phyloP scores from a whole-genome alignment of 2,888 invertebrate genomes.

The Psylliodes chrysocephalus region DNA sequence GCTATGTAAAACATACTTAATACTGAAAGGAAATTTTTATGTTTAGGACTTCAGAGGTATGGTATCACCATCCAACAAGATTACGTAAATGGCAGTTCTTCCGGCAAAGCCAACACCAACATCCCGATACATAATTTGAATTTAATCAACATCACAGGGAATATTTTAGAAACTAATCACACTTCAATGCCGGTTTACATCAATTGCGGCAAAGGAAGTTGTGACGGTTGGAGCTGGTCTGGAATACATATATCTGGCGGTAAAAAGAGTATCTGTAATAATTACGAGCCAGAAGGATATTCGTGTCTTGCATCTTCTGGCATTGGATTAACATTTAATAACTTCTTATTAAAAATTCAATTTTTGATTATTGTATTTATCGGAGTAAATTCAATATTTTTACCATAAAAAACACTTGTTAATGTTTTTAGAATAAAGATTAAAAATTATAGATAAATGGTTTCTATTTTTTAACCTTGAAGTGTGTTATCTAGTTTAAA shows the following conservation, averaged over 20 bases:
- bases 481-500: background rate
- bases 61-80: slow-evolving; percentile 47
- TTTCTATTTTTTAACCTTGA: too few relatives aligned
- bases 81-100: slow-evolving; percentile 39
- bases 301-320: slow-evolving; percentile 20
- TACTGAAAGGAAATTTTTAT: background rate
- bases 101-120: slow-evolving; percentile 39
- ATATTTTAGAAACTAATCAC: slow-evolving; percentile 9
- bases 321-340: too few relatives aligned
- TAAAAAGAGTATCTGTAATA: slow-evolving; percentile 31
- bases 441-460: too few relatives aligned
- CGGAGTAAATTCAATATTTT: too few relatives aligned
- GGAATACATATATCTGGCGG: slow-evolving; percentile 35
- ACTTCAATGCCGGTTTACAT: slow-evolving; percentile 38
- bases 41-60: slow-evolving; percentile 39
- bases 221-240: slow-evolving; percentile 43
- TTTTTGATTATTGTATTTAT: too few relatives aligned
- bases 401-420: too few relatives aligned
- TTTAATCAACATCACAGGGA: slow-evolving; percentile 32
- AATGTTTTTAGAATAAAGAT: too few relatives aligned
- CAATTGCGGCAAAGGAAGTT: slow-evolving; percentile 39
- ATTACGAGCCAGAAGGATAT: slow-evolving; percentile 35
- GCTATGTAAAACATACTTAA: background rate
- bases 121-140: slow-evolving; percentile 40
- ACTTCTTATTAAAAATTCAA: too few relatives aligned